Evolutionary conservation across 2,888 invertebrate genomes (phyloP).

Genomic region (Parelbella ahira): DNA sequence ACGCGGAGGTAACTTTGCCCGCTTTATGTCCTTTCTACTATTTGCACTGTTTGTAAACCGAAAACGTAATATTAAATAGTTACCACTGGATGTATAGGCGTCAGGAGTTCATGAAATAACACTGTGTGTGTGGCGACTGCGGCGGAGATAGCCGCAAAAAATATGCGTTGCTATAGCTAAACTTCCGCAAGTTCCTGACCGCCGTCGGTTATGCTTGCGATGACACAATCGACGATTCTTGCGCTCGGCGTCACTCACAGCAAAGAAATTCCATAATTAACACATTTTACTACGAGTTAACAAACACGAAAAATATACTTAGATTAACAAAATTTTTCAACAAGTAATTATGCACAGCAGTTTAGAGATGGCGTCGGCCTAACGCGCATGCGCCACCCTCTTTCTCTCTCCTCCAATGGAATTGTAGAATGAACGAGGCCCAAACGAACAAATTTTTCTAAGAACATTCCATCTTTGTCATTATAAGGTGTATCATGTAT

Average conservation of each 20-base stretch:
- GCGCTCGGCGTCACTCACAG: slow-evolving; percentile 50
- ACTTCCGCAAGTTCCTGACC: slow-evolving; percentile 70
- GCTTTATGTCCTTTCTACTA: slow-evolving; percentile 45
- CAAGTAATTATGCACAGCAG: slow-evolving; percentile 63
- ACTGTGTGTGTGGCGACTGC: slow-evolving; percentile 46
- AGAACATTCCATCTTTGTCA: slow-evolving; percentile 10
- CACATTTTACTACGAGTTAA: slow-evolving; percentile 55
- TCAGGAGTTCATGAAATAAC: slow-evolving; percentile 60
- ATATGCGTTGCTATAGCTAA: slow-evolving; percentile 74
- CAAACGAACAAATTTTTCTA: slow-evolving; percentile 28
- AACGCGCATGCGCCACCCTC: slow-evolving; percentile 81
- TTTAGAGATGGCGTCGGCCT: slow-evolving; percentile 80
- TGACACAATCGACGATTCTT: slow-evolving; percentile 46
- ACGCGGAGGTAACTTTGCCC: slow-evolving; percentile 55
- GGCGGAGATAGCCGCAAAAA: slow-evolving; percentile 70
- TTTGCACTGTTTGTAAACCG: slow-evolving; percentile 39
- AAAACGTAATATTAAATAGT: slow-evolving; percentile 46
- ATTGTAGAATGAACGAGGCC: slow-evolving; percentile 50
- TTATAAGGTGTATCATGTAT: slow-evolving; percentile 11
- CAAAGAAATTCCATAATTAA: slow-evolving; percentile 61
- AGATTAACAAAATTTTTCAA: slow-evolving; percentile 53
- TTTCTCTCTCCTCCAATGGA: slow-evolving; percentile 62
- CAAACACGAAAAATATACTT: slow-evolving; percentile 52
- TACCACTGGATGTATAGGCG: slow-evolving; percentile 58
- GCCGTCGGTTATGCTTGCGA: slow-evolving; percentile 49